A percentile compares a stretch with the other conserved stretches of the same genome.
Evolutionary conservation across 2,113 vertebrate genomes (phyloP).

Genomic region (Cercopithecus mona): DNA sequence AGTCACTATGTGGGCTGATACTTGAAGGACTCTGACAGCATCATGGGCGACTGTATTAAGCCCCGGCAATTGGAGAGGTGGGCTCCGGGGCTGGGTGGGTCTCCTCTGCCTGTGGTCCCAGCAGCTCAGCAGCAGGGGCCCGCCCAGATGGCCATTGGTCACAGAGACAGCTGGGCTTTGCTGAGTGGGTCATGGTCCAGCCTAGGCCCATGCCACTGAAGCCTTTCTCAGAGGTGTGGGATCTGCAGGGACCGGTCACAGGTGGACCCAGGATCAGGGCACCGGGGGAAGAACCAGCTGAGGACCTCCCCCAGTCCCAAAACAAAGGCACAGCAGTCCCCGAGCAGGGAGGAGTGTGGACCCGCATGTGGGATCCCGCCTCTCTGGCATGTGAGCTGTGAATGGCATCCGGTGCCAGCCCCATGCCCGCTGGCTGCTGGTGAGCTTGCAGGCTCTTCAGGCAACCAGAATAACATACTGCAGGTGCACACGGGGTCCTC

Average conservation of each 20-base stretch:
- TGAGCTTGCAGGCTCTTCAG: neutral
- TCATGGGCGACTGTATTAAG: neutral
- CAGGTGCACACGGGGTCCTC: fast-evolving
- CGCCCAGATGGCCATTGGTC: neutral
- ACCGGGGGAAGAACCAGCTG: neutral
- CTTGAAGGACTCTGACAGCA: neutral
- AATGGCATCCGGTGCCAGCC: neutral
- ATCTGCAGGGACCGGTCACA: neutral
- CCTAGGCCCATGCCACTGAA: neutral
- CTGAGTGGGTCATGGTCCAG: neutral
- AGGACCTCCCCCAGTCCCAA: neutral
- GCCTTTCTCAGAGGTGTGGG: neutral
- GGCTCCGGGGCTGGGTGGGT: fast-evolving
- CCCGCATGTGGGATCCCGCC: too few species aligned
- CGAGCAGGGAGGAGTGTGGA: neutral
- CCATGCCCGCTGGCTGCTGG: neutral
- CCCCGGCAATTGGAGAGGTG: too few species aligned
- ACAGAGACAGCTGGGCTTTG: neutral
- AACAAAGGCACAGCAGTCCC: neutral
- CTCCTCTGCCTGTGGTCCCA: neutral
- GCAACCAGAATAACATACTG: neutral
- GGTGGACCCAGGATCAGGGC: neutral
- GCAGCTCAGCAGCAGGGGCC: too few species aligned
- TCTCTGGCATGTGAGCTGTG: neutral
- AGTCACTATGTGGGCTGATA: neutral